phyloP scores from a whole-genome alignment of 1,140 invertebrate genomes.

The Drosophila sulfurigaster region DNA sequence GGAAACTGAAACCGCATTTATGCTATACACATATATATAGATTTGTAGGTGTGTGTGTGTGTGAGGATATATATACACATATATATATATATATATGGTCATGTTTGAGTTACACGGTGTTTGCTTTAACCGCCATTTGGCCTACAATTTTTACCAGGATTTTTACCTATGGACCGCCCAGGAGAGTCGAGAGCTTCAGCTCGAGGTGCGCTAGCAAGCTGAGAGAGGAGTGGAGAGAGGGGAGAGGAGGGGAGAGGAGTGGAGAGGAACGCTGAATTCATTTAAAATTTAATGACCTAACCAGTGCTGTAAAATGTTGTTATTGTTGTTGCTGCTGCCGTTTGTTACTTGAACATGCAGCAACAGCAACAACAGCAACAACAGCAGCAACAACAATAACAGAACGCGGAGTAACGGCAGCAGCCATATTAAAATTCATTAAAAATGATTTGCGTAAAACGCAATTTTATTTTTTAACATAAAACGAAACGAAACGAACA shows the following conservation, averaged over 20 bases:
- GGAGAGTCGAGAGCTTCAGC: slow-evolving; percentile 10
- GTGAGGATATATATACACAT: neutral
- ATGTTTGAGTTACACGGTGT: slow-evolving; percentile 20
- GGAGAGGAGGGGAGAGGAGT: neutral
- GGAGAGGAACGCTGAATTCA: slow-evolving; percentile 64
- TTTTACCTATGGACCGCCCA: slow-evolving; percentile 65
- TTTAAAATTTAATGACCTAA: slow-evolving; percentile 84
- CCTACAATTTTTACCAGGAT: slow-evolving; percentile 54
- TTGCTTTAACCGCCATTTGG: slow-evolving; percentile 50
- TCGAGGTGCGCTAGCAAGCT: no score
- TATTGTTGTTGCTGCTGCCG: slow-evolving; percentile 19
- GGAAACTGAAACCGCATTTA: slow-evolving; percentile 73
- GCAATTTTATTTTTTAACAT: slow-evolving; percentile 79
- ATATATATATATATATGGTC: slow-evolving; percentile 1
- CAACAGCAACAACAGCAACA: slow-evolving; percentile 24
- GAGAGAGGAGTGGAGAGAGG: no score
- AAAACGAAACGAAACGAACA: slow-evolving; percentile 19
- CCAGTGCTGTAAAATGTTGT: slow-evolving; percentile 61
- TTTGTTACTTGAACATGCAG: slow-evolving; percentile 23
- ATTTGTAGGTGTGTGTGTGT: slow-evolving; percentile 22
- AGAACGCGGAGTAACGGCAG: slow-evolving; percentile 3
- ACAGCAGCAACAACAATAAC: slow-evolving; percentile 20
- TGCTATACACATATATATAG: slow-evolving; percentile 40
- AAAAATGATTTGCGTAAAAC: slow-evolving; percentile 84
- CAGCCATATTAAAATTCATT: slow-evolving; percentile 82